Evolutionary conservation across 2,797 vertebrate species (phyloP).

Genomic region (Zenarchopterus dispar): DNA sequence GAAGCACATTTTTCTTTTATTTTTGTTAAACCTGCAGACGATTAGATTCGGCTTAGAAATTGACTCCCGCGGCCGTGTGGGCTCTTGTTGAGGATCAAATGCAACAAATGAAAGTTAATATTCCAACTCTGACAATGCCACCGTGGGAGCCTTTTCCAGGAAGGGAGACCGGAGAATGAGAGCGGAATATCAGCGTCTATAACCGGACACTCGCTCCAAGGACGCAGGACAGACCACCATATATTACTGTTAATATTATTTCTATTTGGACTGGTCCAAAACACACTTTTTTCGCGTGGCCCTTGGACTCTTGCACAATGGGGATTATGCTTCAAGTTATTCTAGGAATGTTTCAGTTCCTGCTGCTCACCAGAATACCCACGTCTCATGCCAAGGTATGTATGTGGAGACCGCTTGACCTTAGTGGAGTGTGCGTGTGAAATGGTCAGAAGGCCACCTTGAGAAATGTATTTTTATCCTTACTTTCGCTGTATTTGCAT

Average conservation of each 20-base stretch:
- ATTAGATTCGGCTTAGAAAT: neutral
- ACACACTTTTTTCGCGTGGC: constrained; percentile 58
- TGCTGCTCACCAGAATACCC: constrained; percentile 83
- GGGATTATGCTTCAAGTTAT: constrained; percentile 87
- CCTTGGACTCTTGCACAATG: constrained; percentile 81
- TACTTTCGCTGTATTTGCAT: neutral
- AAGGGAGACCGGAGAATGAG: constrained; percentile 65
- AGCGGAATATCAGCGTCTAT: constrained; percentile 53
- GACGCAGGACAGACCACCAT: constrained; percentile 25
- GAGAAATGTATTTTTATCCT: neutral
- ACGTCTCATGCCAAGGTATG: constrained; percentile 83
- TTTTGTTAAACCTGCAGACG: neutral
- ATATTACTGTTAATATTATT: neutral
- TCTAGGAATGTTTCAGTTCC: constrained; percentile 88
- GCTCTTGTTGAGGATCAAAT: constrained; percentile 23
- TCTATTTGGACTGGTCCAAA: constrained; percentile 71
- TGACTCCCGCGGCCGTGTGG: constrained; percentile 2
- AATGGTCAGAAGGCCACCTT: constrained; percentile 10
- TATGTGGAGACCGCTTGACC: constrained; percentile 47
- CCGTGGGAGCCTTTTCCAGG: constrained; percentile 57
- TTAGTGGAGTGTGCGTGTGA: constrained; percentile 12
- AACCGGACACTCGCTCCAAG: constrained; percentile 37
- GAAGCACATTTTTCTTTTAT: constrained; percentile 9
- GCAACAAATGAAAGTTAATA: constrained; percentile 52
- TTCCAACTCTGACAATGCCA: constrained; percentile 55